Evolutionary conservation across 2,113 vertebrate genomes (phyloP).

Genomic region (Petrocephalus zakoni): DNA sequence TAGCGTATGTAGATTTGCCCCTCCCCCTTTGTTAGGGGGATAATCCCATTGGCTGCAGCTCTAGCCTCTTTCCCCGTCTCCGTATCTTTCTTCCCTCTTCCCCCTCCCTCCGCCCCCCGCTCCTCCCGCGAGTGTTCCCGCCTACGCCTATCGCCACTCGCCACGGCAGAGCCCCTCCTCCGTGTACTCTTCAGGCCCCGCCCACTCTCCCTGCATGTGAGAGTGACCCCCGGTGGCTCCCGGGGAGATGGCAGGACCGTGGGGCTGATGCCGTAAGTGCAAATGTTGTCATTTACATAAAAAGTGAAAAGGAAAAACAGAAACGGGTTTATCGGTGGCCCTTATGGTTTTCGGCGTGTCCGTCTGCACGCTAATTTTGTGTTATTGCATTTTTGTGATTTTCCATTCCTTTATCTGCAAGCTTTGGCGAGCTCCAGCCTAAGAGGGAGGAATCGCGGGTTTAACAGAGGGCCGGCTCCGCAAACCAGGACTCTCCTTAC

Average conservation of each 20-base stretch:
- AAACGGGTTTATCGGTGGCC: slow-evolving; percentile 13
- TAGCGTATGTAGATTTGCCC: background rate
- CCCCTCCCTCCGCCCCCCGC: background rate
- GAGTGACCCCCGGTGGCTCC: background rate
- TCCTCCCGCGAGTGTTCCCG: background rate
- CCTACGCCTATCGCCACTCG: background rate
- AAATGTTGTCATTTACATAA: slow-evolving; percentile 12
- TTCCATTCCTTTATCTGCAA: slow-evolving; percentile 26
- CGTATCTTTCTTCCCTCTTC: background rate
- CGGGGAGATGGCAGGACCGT: background rate
- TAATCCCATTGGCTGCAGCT: background rate
- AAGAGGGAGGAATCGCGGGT: background rate
- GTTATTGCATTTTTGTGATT: slow-evolving; percentile 46
- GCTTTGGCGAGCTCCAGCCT: slow-evolving; percentile 28
- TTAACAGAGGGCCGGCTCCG: slow-evolving; percentile 29
- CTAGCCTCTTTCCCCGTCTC: background rate
- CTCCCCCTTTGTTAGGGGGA: background rate
- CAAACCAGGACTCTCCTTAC: background rate
- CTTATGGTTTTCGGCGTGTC: slow-evolving; percentile 49
- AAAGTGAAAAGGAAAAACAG: background rate
- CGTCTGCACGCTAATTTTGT: slow-evolving; percentile 49
- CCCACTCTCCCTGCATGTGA: background rate
- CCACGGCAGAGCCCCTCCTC: background rate
- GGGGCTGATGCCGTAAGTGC: background rate
- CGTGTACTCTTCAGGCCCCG: background rate